Conservation (phyloP, 2,888 invertebrate species). For the Nomada hirtipes region DNA sequence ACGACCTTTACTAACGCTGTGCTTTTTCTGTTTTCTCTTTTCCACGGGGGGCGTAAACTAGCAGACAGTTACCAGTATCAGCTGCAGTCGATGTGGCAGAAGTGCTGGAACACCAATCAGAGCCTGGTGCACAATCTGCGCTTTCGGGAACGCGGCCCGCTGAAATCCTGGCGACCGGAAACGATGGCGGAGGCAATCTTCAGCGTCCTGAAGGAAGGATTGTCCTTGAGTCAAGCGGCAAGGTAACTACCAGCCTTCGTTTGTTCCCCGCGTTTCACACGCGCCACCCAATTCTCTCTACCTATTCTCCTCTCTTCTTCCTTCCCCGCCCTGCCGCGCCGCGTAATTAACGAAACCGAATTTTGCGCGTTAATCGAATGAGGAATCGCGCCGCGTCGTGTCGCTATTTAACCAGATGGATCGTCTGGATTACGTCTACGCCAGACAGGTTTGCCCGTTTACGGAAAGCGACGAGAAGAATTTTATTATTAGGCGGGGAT, state of each 20-base stretch:
- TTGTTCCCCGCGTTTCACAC: not conserved
- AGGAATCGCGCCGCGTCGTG: conserved; percentile 31
- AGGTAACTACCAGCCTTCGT: conserved; percentile 70
- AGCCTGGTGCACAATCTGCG: conserved; percentile 95
- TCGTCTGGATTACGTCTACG: conserved; percentile 45
- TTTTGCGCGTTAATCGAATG: conserved; percentile 33
- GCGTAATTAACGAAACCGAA: conserved; percentile 14
- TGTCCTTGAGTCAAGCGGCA: conserved; percentile 95
- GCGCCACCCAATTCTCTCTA: not conserved
- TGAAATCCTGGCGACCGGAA: conserved; percentile 97
- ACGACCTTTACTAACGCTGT: conserved; percentile 62
- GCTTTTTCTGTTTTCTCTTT: conserved; percentile 76
- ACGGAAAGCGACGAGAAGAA: conserved; percentile 35
- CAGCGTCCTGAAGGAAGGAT: conserved; percentile 95
- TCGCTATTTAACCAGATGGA: conserved; percentile 32
- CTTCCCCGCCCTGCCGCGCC: too few species aligned
- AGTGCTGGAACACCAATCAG: conserved; percentile 97
- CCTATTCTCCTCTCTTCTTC: not conserved
- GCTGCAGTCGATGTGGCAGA: conserved; percentile 97
- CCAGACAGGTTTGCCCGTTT: conserved; percentile 30
- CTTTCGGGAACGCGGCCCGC: conserved; percentile 95
- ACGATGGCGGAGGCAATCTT: conserved; percentile 98
- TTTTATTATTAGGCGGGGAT: conserved; percentile 49
- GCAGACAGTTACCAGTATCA: conserved; percentile 98
- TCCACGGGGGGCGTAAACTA: conserved; percentile 84